These are phyloP conservation scores for Heterocephalus glaber DNA, from an alignment of 2,113 vertebrate genomes.

Conservation along the genomic window DNA sequence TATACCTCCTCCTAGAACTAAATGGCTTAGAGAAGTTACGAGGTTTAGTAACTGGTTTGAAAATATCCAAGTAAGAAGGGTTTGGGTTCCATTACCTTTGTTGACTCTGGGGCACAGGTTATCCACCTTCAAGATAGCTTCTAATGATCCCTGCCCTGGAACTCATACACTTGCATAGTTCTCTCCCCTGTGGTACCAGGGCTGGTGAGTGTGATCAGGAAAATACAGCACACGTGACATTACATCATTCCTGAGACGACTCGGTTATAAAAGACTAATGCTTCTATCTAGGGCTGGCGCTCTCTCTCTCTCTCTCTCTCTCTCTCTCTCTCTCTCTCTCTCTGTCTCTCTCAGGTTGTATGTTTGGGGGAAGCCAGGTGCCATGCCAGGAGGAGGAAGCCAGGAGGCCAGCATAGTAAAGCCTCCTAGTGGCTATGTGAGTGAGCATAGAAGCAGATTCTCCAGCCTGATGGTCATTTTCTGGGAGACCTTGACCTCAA, in stretches of 20 bases:
- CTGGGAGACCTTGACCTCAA: neutral
- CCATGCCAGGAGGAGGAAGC: too few species aligned
- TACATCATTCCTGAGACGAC: neutral
- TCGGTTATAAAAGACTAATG: neutral
- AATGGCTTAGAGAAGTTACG: neutral
- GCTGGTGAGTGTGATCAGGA: neutral
- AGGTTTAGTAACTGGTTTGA: neutral
- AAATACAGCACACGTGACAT: neutral
- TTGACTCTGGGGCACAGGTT: neutral
- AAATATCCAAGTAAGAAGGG: neutral
- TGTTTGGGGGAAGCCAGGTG: neutral
- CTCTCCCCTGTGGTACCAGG: neutral
- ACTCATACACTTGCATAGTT: neutral
- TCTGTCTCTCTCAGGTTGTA: neutral
- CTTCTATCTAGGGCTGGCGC: neutral
- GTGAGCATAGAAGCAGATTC: neutral
- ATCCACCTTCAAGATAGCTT: neutral
- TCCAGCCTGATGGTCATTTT: neutral
- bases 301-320: too few species aligned
- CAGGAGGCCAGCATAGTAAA: rapidly evolving
- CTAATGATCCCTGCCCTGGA: neutral
- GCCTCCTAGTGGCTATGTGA: neutral
- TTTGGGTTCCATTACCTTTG: neutral
- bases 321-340: neutral
- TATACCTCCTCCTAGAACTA: neutral